Evolutionary conservation across 2,888 invertebrate species (phyloP), one percentile per base, ranked within the genome.

Genomic region (Yponomeuta sedellus): DNA sequence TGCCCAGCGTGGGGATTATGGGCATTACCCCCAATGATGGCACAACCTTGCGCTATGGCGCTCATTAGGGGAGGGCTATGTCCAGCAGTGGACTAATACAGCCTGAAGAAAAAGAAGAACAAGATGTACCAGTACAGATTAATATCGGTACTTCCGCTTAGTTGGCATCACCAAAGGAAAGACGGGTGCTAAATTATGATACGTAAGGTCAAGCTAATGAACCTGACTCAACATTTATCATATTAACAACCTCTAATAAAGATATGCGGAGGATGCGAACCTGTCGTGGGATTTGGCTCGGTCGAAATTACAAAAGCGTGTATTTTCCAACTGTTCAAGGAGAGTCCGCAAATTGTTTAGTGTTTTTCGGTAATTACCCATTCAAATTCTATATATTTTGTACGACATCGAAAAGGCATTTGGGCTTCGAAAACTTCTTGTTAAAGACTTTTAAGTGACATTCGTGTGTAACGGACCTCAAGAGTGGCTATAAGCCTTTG

Each of bases 391-490:
- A 28, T 62, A 19, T 19, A 5, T 52, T 16, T 19, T n/a, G 19
- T 28, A 34, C 19, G 34, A 62, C 62, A 19, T 62, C 39, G 62
- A 62, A 62, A 62, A 16, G 19, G 34, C 62, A 62, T 62, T 62
- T 28, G 62, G 39, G 28, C 16, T 34, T 34, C 16, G 34, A 39
- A 52, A 12, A 12, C 19, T 39, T 39, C 39, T 34, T 62, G 28
- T 62, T 34, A 39, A 62, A 39, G 19, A 11, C 6, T 34, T 62
- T 62, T 12, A 28, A 34, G 19, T 39, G 39, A 8, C 25, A 61
- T 61, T 16, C 12, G 44, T 52, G 44, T 12, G 8, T 52, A 34
- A 34, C 34, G 34, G 8, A 34, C 34, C 34, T 6, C 34, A 4
- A 12, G 3, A 44, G 44, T 5, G 16, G 44, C 16, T 52, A 52